phyloP scores from a whole-genome alignment of 2,797 vertebrate species.

The Setipinna tenuifilis region DNA sequence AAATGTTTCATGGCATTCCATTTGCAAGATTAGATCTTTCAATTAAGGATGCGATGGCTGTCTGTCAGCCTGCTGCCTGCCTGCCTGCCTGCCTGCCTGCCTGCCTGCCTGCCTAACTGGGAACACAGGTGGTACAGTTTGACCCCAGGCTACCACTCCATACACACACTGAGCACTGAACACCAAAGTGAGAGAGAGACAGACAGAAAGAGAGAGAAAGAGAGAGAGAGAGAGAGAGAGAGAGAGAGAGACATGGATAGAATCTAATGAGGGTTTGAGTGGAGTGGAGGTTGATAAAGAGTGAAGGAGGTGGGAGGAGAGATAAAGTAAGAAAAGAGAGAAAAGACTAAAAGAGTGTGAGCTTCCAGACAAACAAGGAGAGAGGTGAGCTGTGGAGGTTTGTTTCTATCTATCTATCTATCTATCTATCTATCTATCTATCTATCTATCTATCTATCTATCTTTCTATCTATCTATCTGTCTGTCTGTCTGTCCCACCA shows the following conservation, averaged over 20 bases:
- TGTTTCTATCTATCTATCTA: too few relatives aligned
- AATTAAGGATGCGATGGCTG: conserved; percentile 32
- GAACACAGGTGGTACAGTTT: neutral
- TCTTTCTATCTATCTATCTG: neutral
- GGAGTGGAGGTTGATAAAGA: neutral
- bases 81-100: neutral
- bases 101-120: neutral
- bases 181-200: neutral
- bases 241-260: conserved; percentile 29
- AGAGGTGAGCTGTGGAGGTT: neutral
- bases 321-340: neutral
- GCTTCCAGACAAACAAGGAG: neutral
- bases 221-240: neutral
- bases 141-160: neutral
- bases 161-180: neutral
- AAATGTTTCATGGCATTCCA: conserved; percentile 40
- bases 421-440: too few relatives aligned
- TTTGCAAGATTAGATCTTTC: conserved; percentile 43
- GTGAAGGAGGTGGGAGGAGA: neutral
- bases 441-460: too few relatives aligned
- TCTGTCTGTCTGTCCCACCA: neutral
- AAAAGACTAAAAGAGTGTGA: neutral
- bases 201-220: neutral
- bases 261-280: conserved; percentile 1
- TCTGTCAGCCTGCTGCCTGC: neutral